Evolutionary conservation across 2,888 invertebrate genomes (phyloP).

Genomic region (Eupithecia abbreviata): DNA sequence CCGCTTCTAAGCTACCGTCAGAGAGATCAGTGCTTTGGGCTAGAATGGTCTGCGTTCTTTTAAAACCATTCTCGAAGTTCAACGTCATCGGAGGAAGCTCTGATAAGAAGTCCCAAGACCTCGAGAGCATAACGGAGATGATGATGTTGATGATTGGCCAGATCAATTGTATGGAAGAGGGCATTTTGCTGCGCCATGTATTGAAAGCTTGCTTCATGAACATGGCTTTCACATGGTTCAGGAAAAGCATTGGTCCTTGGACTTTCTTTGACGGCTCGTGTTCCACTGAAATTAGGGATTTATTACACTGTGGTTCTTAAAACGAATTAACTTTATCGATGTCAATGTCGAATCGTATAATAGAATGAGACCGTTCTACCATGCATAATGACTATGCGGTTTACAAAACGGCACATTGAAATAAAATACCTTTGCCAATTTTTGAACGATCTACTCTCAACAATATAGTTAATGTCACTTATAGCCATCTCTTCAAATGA

Average conservation of each 20-base stretch:
- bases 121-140: constrained; percentile 70
- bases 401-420: no score
- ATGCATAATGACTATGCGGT: no score
- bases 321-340: neutral
- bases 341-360: no score
- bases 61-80: constrained; percentile 75
- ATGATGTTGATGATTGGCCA: constrained; percentile 76
- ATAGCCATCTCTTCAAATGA: no score
- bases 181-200: constrained; percentile 70
- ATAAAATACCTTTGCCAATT: no score
- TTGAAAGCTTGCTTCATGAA: constrained; percentile 73
- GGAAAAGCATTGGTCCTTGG: constrained; percentile 64
- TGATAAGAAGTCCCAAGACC: constrained; percentile 75
- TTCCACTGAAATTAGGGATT: constrained; percentile 57
- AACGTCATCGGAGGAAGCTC: constrained; percentile 85
- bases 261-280: constrained; percentile 68
- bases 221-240: constrained; percentile 76
- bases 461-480: no score
- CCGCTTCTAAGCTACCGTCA: constrained; percentile 58
- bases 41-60: constrained; percentile 66
- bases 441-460: no score
- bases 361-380: no score
- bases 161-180: constrained; percentile 70
- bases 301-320: neutral
- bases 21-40: constrained; percentile 58